Evolutionary conservation across 2,888 invertebrate genomes (phyloP).

Genomic region (Drosophila subsilvestris): DNA sequence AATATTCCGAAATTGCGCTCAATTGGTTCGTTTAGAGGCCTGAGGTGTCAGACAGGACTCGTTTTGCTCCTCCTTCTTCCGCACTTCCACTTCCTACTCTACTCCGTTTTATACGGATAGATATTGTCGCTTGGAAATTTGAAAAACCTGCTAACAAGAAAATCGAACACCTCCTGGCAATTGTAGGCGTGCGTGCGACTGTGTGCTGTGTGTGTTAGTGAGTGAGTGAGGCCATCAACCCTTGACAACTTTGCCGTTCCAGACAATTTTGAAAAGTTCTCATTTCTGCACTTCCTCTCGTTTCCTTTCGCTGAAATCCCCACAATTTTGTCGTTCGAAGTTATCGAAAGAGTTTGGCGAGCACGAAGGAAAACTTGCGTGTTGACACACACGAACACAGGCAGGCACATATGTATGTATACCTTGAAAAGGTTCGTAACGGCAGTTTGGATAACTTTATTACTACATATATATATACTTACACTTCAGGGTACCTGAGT

Average conservation of each 20-base stretch:
- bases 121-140: constrained; percentile 47
- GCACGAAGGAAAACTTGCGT: constrained; percentile 70
- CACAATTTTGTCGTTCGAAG: constrained; percentile 71
- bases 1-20: constrained; percentile 74
- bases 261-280: constrained; percentile 68
- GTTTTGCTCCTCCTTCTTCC: neutral
- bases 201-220: constrained; percentile 14
- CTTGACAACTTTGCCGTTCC: constrained; percentile 56
- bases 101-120: constrained; percentile 9
- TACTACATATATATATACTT: constrained; percentile 30
- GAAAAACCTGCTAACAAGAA: constrained; percentile 48
- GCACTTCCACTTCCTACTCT: constrained; percentile 17
- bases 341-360: constrained; percentile 74
- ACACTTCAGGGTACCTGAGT: neutral
- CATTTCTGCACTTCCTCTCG: constrained; percentile 26
- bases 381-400: constrained; percentile 37
- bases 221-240: constrained; percentile 35
- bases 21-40: constrained; percentile 74
- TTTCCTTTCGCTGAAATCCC: constrained; percentile 48
- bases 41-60: constrained; percentile 48
- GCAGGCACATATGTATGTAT: constrained; percentile 3
- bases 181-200: constrained; percentile 16
- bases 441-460: constrained; percentile 67
- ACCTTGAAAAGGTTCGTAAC: constrained; percentile 32
- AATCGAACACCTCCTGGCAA: constrained; percentile 46